A percentile compares a stretch with the other conserved stretches of the same genome.
Evolutionary conservation across 2,113 vertebrate species (phyloP).

Genomic region (Micronisus gabar): DNA sequence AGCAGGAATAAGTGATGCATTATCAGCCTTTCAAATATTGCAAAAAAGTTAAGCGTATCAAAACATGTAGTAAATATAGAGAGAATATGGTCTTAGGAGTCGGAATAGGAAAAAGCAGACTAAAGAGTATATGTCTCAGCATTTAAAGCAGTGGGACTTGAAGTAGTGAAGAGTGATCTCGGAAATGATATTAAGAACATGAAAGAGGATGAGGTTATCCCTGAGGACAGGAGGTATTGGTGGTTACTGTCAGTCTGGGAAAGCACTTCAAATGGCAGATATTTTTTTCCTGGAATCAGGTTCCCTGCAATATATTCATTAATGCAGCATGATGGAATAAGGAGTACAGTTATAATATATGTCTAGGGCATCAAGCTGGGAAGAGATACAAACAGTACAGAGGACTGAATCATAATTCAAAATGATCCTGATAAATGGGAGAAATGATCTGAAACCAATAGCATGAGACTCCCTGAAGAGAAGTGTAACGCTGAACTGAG

Average conservation of each 20-base stretch:
- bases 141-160: background rate
- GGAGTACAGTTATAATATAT: background rate
- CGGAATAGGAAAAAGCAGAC: background rate
- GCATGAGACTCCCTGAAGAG: background rate
- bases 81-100: no score
- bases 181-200: accelerated
- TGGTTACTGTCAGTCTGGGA: background rate
- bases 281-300: background rate
- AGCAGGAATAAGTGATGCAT: background rate
- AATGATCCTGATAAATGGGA: background rate
- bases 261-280: background rate
- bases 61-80: background rate
- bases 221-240: background rate
- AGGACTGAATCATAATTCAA: background rate
- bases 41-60: no score
- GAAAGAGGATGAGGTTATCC: background rate
- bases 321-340: background rate
- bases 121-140: accelerated
- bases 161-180: background rate
- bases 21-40: background rate
- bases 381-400: background rate
- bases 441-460: constrained; percentile 16
- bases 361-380: background rate
- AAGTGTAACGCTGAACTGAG: background rate
- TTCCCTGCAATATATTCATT: constrained; percentile 5